phyloP scores from a whole-genome alignment of 2,888 invertebrate genomes.

The Apocheima hispidaria region DNA sequence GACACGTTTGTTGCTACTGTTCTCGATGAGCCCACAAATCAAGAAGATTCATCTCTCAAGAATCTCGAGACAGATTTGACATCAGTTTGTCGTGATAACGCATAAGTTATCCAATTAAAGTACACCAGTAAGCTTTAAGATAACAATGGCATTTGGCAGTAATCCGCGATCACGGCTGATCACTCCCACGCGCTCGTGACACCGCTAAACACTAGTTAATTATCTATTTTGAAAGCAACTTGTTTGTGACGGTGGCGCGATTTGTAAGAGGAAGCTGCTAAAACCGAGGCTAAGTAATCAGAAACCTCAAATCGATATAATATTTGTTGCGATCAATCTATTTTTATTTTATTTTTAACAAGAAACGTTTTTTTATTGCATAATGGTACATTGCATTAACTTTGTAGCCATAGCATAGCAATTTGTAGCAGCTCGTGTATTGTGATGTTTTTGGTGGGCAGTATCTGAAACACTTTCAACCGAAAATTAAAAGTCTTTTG shows the following conservation, averaged over 20 bases:
- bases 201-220: slow-evolving; percentile 59
- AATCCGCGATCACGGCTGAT: slow-evolving; percentile 49
- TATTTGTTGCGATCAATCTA: not conserved
- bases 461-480: too few species aligned
- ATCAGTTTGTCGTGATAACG: slow-evolving; percentile 14
- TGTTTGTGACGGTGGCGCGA: slow-evolving; percentile 42
- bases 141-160: slow-evolving; percentile 29
- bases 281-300: not conserved
- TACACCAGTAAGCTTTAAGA: slow-evolving; percentile 15
- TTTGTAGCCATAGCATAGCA: too few species aligned
- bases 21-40: not conserved
- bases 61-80: not conserved
- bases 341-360: too few species aligned
- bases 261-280: slow-evolving; percentile 29
- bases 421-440: too few species aligned
- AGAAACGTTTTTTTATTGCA: too few species aligned
- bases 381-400: too few species aligned
- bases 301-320: not conserved
- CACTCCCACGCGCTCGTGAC: slow-evolving; percentile 72
- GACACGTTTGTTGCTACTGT: too few species aligned
- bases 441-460: too few species aligned
- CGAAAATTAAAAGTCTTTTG: too few species aligned
- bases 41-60: not conserved
- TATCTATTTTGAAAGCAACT: slow-evolving; percentile 71
- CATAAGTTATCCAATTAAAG: slow-evolving; percentile 30